Base-by-base conservation (phyloP, 2,797 vertebrate species). In the Paramormyrops hopkinsi region DNA sequence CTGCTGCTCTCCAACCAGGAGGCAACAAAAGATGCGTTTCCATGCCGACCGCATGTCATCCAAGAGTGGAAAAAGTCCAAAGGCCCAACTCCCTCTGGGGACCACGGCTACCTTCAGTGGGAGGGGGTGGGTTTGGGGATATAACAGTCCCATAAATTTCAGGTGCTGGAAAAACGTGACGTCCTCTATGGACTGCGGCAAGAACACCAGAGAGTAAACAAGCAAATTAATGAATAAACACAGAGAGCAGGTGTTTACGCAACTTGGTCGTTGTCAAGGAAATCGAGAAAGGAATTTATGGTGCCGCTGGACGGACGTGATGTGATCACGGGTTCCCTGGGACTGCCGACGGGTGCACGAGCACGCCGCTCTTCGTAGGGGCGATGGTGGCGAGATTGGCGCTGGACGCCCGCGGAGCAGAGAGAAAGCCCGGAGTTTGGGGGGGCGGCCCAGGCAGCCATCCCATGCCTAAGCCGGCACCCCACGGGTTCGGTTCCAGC, bases 11-110 rank as follows among this genome's bases (percentile, higher is more conserved):
- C 90, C 93, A 94, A 92, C 92, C 92, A 95, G 92, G 2, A 93
- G 94, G 93, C 93, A 95, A 95, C 62, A 93, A 95, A 96, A 95
- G 93, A 95, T 96, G 95, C 93, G 95, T 95, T 96, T 96, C 94
- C 96, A 97, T 96, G 96, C 96, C 96, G 96, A 97, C 96, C 95
- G 94, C 91, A 97, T 97, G 97, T 97, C 94, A 96, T 95, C 95
- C 94, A 91, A 92, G 94, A 94, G 94, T 96, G 95, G 96, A 95
- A 97, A 95, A 94, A 97, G 96, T 96, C 95, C 95, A 97, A 97
- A 94, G 93, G 94, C 95, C 95, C 93, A 97, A 93, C 96, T 86
- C 46, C 96, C 97, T 94, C 95, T 97, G 96, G 62, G 94, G 96
- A 95, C 95, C 94, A 95, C 90, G 92, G 11, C 33, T 2, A 92